Evolutionary conservation across 2,888 invertebrate genomes (phyloP).

Genomic region (Drosophila birchii): DNA sequence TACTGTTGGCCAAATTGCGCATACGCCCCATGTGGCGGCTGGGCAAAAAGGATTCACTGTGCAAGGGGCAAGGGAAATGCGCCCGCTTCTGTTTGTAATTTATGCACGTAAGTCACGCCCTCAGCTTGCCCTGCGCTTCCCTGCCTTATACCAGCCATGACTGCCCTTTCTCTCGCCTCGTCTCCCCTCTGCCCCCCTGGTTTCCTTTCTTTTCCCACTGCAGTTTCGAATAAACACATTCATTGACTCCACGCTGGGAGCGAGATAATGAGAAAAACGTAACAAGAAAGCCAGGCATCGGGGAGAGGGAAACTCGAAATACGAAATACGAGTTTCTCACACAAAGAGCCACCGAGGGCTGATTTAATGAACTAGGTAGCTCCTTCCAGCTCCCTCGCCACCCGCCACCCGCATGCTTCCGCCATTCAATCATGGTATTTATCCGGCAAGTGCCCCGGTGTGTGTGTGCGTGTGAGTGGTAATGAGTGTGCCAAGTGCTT

Average conservation of each 20-base stretch:
- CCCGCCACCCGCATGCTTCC: slow-evolving; percentile 3
- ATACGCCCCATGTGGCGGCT: slow-evolving; percentile 59
- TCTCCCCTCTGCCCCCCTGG: neutral
- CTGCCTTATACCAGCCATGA: neutral
- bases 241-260: slow-evolving; percentile 33
- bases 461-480: slow-evolving; percentile 11
- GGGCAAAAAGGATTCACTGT: slow-evolving; percentile 6
- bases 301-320: slow-evolving; percentile 35
- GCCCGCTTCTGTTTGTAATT: slow-evolving; percentile 57
- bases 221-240: slow-evolving; percentile 44
- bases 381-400: neutral
- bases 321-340: slow-evolving; percentile 39
- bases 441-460: slow-evolving; percentile 40
- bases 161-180: neutral
- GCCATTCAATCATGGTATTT: slow-evolving; percentile 65
- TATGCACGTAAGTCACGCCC: slow-evolving; percentile 60
- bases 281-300: slow-evolving; percentile 41
- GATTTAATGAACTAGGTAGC: slow-evolving; percentile 65
- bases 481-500: slow-evolving; percentile 52
- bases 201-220: slow-evolving; percentile 6
- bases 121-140: neutral
- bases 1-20: slow-evolving; percentile 56
- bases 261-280: slow-evolving; percentile 70
- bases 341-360: slow-evolving; percentile 30
- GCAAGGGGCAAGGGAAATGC: neutral